These are phyloP conservation scores for Arrhopalites spinosus DNA, from an alignment of 2,888 invertebrate genomes.

Conservation along the genomic window DNA sequence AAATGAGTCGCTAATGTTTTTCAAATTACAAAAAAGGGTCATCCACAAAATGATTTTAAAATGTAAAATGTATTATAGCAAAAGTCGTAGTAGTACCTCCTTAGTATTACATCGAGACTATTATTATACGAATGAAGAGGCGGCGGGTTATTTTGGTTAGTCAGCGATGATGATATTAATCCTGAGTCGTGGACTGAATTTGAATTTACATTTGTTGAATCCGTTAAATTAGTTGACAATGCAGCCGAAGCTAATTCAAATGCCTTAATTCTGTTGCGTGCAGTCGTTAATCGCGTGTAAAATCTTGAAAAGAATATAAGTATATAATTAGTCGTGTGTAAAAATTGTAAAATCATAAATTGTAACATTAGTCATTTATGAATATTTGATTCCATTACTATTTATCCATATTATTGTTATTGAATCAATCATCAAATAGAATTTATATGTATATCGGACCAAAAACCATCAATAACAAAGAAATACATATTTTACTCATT, in stretches of 20 bases:
- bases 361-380: not conserved
- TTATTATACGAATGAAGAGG: slow-evolving; percentile 31
- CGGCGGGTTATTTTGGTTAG: slow-evolving; percentile 41
- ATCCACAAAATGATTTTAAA: not conserved
- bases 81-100: slow-evolving; percentile 40
- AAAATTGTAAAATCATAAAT: not conserved
- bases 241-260: slow-evolving; percentile 46
- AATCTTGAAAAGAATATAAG: slow-evolving; percentile 46
- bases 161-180: slow-evolving; percentile 35
- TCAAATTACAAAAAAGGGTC: no score
- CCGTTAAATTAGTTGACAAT: slow-evolving; percentile 42
- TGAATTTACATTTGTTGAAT: slow-evolving; percentile 37
- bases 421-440: not conserved
- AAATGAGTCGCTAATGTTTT: not conserved
- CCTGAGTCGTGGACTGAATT: slow-evolving; percentile 35
- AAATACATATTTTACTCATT: not conserved
- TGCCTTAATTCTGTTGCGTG: slow-evolving; percentile 55
- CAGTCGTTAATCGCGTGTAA: slow-evolving; percentile 54
- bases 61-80: slow-evolving; percentile 1
- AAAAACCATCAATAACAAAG: not conserved
- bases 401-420: not conserved
- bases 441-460: not conserved
- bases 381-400: not conserved
- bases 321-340: not conserved
- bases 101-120: slow-evolving; percentile 46